Base-by-base conservation (phyloP, 2,113 vertebrate species). In the Forbesichthys agassizii region DNA sequence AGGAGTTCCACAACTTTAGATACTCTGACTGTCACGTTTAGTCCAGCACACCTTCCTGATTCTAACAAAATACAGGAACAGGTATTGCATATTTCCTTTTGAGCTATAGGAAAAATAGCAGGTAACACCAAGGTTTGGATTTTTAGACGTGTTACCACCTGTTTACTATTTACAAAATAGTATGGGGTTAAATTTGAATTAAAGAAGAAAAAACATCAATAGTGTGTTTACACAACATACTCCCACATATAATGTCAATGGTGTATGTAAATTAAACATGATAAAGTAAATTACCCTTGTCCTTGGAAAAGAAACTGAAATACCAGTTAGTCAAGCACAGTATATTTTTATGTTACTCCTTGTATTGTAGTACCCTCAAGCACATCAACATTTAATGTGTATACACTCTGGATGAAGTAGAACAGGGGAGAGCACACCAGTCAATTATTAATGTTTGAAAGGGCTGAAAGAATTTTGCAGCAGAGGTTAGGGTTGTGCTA, bases 381-480 rank as follows among this genome's bases (percentile, higher is more conserved):
- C 73, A 68, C 86, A 89, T 86, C 67, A 87, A 88, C 78, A 88
- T 86, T 83, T 86, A 78, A 87, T 87, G 81, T 71, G 64, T 71
- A 75, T 81, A 86, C 75, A 78, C 79, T 86, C 66, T 73, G 48
- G 66, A 88, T 79, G 80, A 72, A 78, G 74, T 75, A 55, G 70
- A 73, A 71, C 46, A 11, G 56, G 48, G 69, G 61, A 81, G 57
- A 86, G 79, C 84, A 84, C 74, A 75, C 68, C 67, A 74, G 84
- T 93, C 85, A 90, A 92, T 92, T 89, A 91, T 92, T 92, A 78
- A 93, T 92, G 88, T 79, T 89, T 85, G 49, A 86, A 90, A 88
- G 88, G 85, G 87, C 85, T 87, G 80, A 33, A 77, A 79, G 84
- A 80, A 66, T 70, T 79, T 60, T 68, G 69, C 64, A 74, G 71